phyloP scores from a whole-genome alignment of 1,140 invertebrate species.

The Penaeus indicus region DNA sequence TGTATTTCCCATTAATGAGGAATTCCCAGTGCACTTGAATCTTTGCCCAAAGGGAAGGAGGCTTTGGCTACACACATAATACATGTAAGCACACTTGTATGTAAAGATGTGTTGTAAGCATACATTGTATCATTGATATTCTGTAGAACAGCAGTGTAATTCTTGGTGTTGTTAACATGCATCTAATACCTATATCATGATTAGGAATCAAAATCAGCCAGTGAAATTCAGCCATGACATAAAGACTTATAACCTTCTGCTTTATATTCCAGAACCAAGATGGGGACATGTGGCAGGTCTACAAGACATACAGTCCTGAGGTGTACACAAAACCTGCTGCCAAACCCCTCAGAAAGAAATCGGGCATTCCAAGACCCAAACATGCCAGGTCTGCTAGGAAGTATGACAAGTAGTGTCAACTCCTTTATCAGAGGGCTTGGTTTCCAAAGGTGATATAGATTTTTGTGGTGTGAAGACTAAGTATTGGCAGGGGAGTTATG shows the following conservation, averaged over 20 bases:
- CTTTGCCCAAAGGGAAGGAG: too few relatives aligned
- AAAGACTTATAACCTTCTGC: neutral
- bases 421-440: too few relatives aligned
- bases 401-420: neutral
- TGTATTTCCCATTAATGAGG: too few relatives aligned
- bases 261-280: slow-evolving; percentile 57
- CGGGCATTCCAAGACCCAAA: slow-evolving; percentile 57
- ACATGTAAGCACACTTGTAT: too few relatives aligned
- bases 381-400: slow-evolving; percentile 54
- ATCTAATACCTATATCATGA: too few relatives aligned
- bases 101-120: too few relatives aligned
- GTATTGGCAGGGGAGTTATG: too few relatives aligned
- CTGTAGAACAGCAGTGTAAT: neutral
- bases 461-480: too few relatives aligned
- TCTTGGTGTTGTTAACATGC: neutral
- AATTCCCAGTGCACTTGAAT: too few relatives aligned
- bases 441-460: too few relatives aligned
- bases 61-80: too few relatives aligned
- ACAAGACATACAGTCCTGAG: slow-evolving; percentile 60
- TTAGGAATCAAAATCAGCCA: neutral
- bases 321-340: slow-evolving; percentile 48
- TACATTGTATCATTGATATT: too few relatives aligned
- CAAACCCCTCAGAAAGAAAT: slow-evolving; percentile 54
- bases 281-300: slow-evolving; percentile 62
- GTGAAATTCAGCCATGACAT: neutral